Conservation (phyloP, 2,113 vertebrate genomes). For the Neodontobutis hainanensis region DNA sequence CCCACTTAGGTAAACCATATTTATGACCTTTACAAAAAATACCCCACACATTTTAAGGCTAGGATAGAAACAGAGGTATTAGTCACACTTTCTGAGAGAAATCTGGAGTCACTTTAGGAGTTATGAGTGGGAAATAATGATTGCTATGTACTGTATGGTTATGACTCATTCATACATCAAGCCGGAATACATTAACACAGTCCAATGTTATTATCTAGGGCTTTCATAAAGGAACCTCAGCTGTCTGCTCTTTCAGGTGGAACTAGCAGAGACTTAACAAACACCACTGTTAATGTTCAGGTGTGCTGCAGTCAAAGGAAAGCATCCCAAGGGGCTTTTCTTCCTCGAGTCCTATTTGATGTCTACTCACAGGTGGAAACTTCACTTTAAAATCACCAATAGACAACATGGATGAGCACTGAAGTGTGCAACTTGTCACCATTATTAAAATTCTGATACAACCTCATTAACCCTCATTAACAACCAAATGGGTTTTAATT, state of each 20-base stretch:
- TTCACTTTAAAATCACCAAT: constrained; percentile 7
- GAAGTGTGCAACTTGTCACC: constrained; percentile 15
- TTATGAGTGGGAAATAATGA: constrained; percentile 6
- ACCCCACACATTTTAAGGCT: neutral
- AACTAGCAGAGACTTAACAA: constrained; percentile 26
- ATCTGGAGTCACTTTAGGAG: constrained; percentile 1
- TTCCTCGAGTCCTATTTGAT: constrained; percentile 10
- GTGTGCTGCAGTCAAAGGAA: constrained; percentile 34
- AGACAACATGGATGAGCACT: constrained; percentile 18
- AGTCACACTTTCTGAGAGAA: neutral
- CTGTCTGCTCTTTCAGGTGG: constrained; percentile 33
- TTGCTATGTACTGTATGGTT: neutral
- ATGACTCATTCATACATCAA: constrained; percentile 2
- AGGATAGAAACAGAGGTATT: neutral
- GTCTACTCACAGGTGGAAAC: constrained; percentile 13
- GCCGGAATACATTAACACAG: constrained; percentile 11
- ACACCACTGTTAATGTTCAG: constrained; percentile 26
- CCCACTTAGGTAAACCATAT: neutral
- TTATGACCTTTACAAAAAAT: constrained; percentile 15
- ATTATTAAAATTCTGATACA: constrained; percentile 33
- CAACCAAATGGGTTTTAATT: constrained; percentile 30
- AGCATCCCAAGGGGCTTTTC: constrained; percentile 16
- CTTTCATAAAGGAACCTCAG: constrained; percentile 31
- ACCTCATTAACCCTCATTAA: constrained; percentile 44
- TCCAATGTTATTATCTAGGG: constrained; percentile 14